Evolutionary conservation across 2,888 invertebrate species (phyloP).

Genomic region (Eulithis testata): DNA sequence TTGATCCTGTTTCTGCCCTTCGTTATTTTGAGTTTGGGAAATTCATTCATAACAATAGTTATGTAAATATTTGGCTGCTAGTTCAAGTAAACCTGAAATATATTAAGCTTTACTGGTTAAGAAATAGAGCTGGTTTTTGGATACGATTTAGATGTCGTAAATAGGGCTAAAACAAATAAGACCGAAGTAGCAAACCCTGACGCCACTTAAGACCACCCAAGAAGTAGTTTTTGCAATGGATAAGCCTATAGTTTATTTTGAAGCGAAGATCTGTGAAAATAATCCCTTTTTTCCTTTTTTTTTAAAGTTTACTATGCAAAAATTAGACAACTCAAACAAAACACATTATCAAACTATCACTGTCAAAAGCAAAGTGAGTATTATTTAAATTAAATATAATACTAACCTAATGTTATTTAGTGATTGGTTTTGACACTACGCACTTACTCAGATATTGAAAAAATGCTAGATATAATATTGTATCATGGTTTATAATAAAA

Average conservation of each 20-base stretch:
- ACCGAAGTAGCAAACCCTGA: constrained; percentile 68
- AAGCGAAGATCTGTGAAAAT: constrained; percentile 61
- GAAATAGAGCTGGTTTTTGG: constrained; percentile 27
- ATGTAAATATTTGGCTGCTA: constrained; percentile 74
- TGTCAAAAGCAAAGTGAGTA: neutral
- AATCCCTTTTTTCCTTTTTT: constrained; percentile 46
- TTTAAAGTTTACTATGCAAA: constrained; percentile 10
- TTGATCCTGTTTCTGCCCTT: constrained; percentile 39
- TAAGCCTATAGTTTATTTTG: constrained; percentile 69
- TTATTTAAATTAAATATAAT: too few species aligned
- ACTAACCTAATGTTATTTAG: too few species aligned
- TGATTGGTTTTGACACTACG: too few species aligned
- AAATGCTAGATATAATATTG: too few species aligned
- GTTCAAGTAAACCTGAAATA: constrained; percentile 50
- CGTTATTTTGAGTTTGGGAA: constrained; percentile 63
- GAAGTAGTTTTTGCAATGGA: constrained; percentile 69
- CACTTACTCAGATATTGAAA: too few species aligned
- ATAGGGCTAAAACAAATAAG: constrained; percentile 65
- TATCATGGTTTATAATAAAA: too few species aligned
- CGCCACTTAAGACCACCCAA: constrained; percentile 82
- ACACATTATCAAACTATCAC: neutral
- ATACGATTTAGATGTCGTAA: constrained; percentile 42
- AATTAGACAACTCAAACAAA: neutral
- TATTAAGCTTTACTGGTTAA: constrained; percentile 35
- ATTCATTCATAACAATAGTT: constrained; percentile 80